Percentiles rank a stretch among this genome's conserved stretches.
These are phyloP conservation scores for Dicyrtomina minuta DNA, from an alignment of 2,888 invertebrate species.

Conservation along the genomic window DNA sequence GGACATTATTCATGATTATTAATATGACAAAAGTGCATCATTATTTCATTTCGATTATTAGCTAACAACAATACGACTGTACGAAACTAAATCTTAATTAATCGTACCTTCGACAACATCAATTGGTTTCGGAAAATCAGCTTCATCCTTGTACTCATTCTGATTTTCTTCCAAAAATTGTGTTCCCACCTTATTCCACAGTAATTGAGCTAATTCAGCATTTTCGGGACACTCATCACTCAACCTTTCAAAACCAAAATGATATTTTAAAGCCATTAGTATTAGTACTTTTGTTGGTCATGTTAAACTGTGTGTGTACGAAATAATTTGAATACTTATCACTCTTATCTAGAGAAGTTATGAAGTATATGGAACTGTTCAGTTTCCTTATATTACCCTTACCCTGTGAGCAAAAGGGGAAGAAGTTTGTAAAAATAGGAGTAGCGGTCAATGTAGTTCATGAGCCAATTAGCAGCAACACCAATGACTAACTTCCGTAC, in stretches of 20 bases:
- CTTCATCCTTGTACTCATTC: slow-evolving; percentile 77
- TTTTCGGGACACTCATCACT: slow-evolving; percentile 78
- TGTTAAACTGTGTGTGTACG: background rate
- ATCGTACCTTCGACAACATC: too few relatives aligned
- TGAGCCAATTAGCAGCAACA: slow-evolving; percentile 76
- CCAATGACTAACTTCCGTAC: slow-evolving; percentile 75
- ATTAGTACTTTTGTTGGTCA: background rate
- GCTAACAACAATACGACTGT: background rate
- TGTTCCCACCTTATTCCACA: slow-evolving; percentile 74
- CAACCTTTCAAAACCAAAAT: slow-evolving; percentile 59
- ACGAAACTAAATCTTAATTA: too few relatives aligned
- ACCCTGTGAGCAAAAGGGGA: slow-evolving; percentile 81
- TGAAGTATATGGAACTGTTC: background rate
- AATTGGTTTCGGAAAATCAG: slow-evolving; percentile 64
- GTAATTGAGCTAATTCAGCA: slow-evolving; percentile 63
- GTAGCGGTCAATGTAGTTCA: slow-evolving; percentile 78
- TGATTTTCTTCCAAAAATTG: slow-evolving; percentile 85
- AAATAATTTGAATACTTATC: background rate
- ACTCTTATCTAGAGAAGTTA: too few relatives aligned
- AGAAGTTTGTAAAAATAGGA: slow-evolving; percentile 84
- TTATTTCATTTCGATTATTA: background rate
- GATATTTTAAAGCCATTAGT: background rate
- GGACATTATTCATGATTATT: background rate
- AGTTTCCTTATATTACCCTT: slow-evolving; percentile 44
- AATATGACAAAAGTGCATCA: background rate